Evolutionary conservation across 2,888 invertebrate genomes (phyloP).

Genomic region (Euplagia quadripunctaria): DNA sequence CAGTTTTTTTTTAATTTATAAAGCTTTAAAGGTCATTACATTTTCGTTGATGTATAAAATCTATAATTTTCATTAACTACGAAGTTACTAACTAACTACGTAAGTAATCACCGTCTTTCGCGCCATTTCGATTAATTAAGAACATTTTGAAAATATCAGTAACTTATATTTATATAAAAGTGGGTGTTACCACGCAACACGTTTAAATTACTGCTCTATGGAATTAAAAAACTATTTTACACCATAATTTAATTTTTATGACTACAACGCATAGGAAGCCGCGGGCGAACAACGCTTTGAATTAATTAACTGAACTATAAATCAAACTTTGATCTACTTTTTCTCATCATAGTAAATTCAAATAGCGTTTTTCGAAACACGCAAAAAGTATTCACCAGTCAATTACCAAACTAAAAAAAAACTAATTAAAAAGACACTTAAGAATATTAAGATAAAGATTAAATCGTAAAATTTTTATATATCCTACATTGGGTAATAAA

Average conservation of each 20-base stretch:
- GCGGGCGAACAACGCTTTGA: constrained; percentile 45
- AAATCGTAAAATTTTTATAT: constrained; percentile 37
- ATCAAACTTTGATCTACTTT: constrained; percentile 47
- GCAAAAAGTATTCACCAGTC: neutral
- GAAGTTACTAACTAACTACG: too few species aligned
- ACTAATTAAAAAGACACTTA: constrained; percentile 6
- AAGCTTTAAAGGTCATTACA: too few species aligned
- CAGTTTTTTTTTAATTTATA: too few species aligned
- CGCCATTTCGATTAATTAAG: constrained; percentile 16
- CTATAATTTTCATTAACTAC: constrained; percentile 12
- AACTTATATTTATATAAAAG: constrained; percentile 22
- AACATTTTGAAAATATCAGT: constrained; percentile 6
- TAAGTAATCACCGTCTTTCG: constrained; percentile 8
- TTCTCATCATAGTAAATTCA: constrained; percentile 32
- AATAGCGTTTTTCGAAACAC: constrained; percentile 2
- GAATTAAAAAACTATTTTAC: constrained; percentile 34
- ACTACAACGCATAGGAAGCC: constrained; percentile 32
- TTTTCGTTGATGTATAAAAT: neutral
- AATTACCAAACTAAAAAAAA: constrained; percentile 11
- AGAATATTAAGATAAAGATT: constrained; percentile 27
- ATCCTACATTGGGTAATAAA: constrained; percentile 32
- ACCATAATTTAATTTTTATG: constrained; percentile 46
- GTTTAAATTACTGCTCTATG: constrained; percentile 15
- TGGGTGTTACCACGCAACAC: constrained; percentile 21
- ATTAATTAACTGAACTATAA: constrained; percentile 49